A percentile compares a stretch with the other conserved stretches of the same genome.
phyloP scores from a whole-genome alignment of 2,113 vertebrate species.

The Calidris pugnax region DNA sequence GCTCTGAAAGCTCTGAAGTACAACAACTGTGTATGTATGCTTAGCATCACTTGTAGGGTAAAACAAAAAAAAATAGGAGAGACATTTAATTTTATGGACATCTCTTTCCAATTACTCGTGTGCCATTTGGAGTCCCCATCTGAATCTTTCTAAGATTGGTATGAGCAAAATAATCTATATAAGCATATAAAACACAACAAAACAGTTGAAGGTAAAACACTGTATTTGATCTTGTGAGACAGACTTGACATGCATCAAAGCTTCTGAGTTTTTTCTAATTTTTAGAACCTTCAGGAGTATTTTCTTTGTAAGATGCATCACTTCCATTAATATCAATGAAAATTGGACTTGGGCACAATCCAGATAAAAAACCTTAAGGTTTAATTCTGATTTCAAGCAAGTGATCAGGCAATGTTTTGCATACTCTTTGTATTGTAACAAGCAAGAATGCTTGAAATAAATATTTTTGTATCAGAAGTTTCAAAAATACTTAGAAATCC shows the following conservation, averaged over 20 bases:
- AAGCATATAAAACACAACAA: not conserved
- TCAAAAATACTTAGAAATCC: not conserved
- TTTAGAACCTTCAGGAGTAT: not conserved
- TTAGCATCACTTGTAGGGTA: not conserved
- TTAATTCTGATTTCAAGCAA: not conserved
- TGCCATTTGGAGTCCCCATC: not conserved
- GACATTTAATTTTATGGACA: not conserved
- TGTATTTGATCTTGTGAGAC: not conserved
- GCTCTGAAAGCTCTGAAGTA: not conserved
- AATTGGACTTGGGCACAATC: fast-evolving
- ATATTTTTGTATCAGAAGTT: not conserved
- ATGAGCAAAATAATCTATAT: not conserved
- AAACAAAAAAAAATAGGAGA: not conserved
- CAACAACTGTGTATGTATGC: not conserved
- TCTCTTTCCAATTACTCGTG: not conserved
- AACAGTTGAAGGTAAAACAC: not conserved
- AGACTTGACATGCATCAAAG: not conserved
- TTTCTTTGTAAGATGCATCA: not conserved
- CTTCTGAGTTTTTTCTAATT: not conserved
- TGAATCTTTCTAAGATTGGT: not conserved
- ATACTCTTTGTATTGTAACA: no score
- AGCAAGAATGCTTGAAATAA: not conserved
- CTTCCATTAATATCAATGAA: not conserved
- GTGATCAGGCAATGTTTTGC: not conserved
- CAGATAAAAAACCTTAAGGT: no score